Evolutionary conservation across 2,888 invertebrate species (phyloP).

Genomic region (Ochropleura leucogaster): DNA sequence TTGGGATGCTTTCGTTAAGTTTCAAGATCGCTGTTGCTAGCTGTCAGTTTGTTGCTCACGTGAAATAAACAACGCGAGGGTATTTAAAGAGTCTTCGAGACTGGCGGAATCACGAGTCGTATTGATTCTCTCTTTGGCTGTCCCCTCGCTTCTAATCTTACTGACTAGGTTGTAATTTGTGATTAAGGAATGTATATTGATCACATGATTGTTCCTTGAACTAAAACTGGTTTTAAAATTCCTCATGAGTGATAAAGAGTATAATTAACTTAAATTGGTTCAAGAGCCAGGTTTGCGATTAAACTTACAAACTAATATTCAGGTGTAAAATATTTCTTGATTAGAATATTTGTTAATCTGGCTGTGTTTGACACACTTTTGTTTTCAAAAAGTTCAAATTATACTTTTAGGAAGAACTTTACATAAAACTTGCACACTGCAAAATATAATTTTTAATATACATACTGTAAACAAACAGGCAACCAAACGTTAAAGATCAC

Average conservation of each 20-base stretch:
- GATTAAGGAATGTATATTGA: background rate
- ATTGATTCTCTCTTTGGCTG: background rate
- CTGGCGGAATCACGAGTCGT: background rate
- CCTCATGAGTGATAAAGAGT: background rate
- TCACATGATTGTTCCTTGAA: too few relatives aligned
- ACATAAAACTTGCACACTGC: background rate
- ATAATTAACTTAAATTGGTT: background rate
- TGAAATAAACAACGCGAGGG: background rate
- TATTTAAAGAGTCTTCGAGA: background rate
- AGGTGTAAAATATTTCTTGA: background rate
- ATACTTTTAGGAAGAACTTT: background rate
- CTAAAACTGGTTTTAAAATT: background rate
- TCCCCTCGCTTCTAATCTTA: background rate
- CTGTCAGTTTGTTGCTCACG: background rate
- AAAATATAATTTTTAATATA: conserved; percentile 9
- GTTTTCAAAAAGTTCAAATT: background rate
- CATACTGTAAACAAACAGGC: conserved; percentile 5
- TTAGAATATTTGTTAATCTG: background rate
- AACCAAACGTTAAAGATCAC: conserved; percentile 32
- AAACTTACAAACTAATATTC: background rate
- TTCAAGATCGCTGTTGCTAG: background rate
- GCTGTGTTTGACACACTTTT: background rate
- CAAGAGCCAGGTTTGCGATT: background rate
- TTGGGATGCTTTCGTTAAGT: conserved; percentile 8
- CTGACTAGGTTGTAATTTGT: background rate